These are phyloP conservation scores for Drosophila acutilabella DNA, from an alignment of 2,888 invertebrate species.

Conservation along the genomic window DNA sequence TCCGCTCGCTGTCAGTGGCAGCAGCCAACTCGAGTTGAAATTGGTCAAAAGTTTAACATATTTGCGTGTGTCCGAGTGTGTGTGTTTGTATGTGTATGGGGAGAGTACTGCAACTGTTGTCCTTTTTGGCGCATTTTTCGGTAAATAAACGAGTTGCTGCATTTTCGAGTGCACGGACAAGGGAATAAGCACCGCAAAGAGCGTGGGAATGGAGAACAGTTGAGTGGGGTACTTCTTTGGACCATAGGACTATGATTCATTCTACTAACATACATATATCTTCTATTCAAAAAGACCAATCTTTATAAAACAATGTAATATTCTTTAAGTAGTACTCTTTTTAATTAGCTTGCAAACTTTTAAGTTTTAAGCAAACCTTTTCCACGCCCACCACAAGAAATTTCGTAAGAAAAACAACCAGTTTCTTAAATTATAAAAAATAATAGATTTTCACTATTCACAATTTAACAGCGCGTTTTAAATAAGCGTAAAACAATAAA, in stretches of 20 bases:
- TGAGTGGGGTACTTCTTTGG: too few species aligned
- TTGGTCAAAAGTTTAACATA: slow-evolving; percentile 82
- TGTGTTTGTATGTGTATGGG: slow-evolving; percentile 58
- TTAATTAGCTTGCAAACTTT: too few species aligned
- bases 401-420: neutral
- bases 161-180: slow-evolving; percentile 47
- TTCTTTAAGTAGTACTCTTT: too few species aligned
- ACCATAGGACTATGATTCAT: too few species aligned
- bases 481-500: slow-evolving; percentile 41
- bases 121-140: slow-evolving; percentile 73
- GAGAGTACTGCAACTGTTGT: slow-evolving; percentile 28
- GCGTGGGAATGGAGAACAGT: too few species aligned
- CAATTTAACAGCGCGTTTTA: slow-evolving; percentile 32
- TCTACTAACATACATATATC: too few species aligned
- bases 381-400: too few species aligned
- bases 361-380: too few species aligned
- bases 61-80: slow-evolving; percentile 66
- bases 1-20: slow-evolving; percentile 46
- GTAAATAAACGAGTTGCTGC: slow-evolving; percentile 62
- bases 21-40: slow-evolving; percentile 71
- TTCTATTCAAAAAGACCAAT: too few species aligned
- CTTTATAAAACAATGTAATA: too few species aligned
- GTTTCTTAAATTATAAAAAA: slow-evolving; percentile 46
- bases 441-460: slow-evolving; percentile 37
- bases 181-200: neutral